Percentiles rank a stretch among this genome's conserved stretches.
These are phyloP conservation scores for Brotogeris chrysoptera DNA, from an alignment of 2,797 vertebrate genomes.

Conservation along the genomic window DNA sequence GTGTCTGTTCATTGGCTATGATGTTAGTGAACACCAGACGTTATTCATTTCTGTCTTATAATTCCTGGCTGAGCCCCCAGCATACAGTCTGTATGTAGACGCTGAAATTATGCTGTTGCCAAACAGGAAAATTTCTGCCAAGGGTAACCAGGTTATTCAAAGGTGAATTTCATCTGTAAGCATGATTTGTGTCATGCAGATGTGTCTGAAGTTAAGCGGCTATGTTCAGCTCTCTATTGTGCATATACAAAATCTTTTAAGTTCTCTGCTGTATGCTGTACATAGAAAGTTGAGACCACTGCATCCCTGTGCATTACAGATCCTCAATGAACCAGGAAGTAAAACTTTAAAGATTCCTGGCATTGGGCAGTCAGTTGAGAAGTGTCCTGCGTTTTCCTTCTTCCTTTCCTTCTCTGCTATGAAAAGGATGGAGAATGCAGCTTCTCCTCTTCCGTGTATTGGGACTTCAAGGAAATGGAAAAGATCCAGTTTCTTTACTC, in stretches of 20 bases:
- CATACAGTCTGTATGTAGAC: background rate
- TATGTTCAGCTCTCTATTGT: background rate
- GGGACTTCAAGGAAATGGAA: background rate
- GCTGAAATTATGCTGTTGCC: constrained; percentile 24
- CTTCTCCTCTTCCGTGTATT: background rate
- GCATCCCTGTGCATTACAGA: background rate
- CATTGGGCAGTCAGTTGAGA: background rate
- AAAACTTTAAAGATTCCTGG: background rate
- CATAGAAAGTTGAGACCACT: background rate
- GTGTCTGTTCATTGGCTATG: background rate
- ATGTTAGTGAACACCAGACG: background rate
- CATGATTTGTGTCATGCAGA: constrained; percentile 3
- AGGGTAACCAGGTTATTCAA: constrained; percentile 41
- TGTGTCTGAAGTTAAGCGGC: background rate
- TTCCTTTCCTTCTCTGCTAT: background rate
- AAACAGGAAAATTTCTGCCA: constrained; percentile 16
- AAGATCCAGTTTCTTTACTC: background rate
- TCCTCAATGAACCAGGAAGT: background rate
- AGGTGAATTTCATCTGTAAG: constrained; percentile 27
- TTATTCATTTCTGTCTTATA: background rate
- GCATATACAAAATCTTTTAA: background rate
- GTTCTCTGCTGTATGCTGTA: background rate
- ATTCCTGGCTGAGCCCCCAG: constrained; percentile 31
- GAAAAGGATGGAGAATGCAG: background rate
- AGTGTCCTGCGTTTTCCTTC: background rate